Conservation (phyloP, 2,888 invertebrate genomes). For the Dynastes tityus region DNA sequence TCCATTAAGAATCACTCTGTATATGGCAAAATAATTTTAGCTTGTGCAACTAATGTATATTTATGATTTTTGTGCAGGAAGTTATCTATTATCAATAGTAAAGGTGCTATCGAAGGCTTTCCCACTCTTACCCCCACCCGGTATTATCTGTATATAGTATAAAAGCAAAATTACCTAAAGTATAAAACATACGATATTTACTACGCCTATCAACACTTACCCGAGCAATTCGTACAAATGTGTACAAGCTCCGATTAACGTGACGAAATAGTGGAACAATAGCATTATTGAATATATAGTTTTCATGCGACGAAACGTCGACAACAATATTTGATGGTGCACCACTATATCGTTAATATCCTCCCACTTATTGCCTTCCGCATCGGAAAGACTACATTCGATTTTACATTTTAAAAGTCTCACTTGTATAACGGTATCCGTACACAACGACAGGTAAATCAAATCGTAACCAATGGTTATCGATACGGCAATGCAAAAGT, state of each 20-base stretch:
- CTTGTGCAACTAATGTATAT: too few species aligned
- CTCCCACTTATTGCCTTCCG: neutral
- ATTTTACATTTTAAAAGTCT: constrained; percentile 37
- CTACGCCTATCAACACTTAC: too few species aligned
- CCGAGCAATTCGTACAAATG: constrained; percentile 23
- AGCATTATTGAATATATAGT: constrained; percentile 38
- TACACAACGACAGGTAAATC: constrained; percentile 39
- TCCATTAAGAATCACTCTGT: neutral
- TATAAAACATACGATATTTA: too few species aligned
- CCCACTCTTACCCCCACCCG: too few species aligned
- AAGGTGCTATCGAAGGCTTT: too few species aligned
- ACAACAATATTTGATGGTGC: constrained; percentile 29
- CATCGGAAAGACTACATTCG: neutral
- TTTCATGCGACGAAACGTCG: constrained; percentile 24
- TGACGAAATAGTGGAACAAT: constrained; percentile 38
- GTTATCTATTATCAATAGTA: too few species aligned
- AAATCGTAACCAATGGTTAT: constrained; percentile 35
- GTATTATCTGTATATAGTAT: too few species aligned
- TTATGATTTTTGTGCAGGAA: too few species aligned
- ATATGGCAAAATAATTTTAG: too few species aligned
- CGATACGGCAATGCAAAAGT: constrained; percentile 13
- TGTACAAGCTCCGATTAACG: constrained; percentile 16
- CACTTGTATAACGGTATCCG: constrained; percentile 24
- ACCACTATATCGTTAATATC: neutral
- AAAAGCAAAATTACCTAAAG: too few species aligned